phyloP scores from a whole-genome alignment of 2,888 invertebrate species.

The Rhamphomyia laevipes region DNA sequence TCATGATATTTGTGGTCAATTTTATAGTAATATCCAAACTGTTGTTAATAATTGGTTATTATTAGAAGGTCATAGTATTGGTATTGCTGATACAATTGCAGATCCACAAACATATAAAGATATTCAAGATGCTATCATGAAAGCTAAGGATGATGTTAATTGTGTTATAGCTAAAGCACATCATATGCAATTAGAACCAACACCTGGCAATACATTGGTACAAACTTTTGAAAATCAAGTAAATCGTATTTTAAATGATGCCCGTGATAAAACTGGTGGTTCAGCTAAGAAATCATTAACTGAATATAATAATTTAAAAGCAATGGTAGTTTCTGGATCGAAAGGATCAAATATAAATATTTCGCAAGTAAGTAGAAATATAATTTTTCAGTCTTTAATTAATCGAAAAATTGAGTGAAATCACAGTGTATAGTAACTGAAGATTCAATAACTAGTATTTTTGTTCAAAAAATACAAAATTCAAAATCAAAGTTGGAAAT shows the following conservation, averaged over 20 bases:
- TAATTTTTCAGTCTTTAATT: too few species aligned
- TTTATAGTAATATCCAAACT: conserved; percentile 96
- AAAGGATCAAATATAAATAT: conserved; percentile 99
- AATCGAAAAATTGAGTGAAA: too few species aligned
- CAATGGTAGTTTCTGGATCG: conserved; percentile 97
- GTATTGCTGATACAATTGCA: conserved; percentile 96
- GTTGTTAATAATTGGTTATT: conserved; percentile 94
- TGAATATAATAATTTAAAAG: conserved; percentile 95
- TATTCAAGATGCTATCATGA: conserved; percentile 90
- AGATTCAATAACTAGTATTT: too few species aligned
- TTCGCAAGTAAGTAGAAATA: conserved; percentile 51
- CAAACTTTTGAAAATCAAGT: conserved; percentile 98
- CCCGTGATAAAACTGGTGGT: conserved; percentile 97
- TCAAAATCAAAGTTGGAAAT: too few species aligned
- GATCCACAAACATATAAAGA: conserved; percentile 93
- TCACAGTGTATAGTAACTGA: too few species aligned
- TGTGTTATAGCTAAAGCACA: conserved; percentile 82
- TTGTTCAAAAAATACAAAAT: too few species aligned
- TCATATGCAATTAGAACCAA: conserved; percentile 93
- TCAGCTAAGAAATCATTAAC: conserved; percentile 95
- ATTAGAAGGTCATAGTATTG: conserved; percentile 83
- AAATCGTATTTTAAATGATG: conserved; percentile 93
- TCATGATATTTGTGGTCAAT: conserved; percentile 80
- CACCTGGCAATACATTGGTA: conserved; percentile 91
- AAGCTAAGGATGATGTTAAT: conserved; percentile 95